These are phyloP conservation scores for Momotus momota DNA, from an alignment of 2,797 vertebrate species.

Conservation along the genomic window DNA sequence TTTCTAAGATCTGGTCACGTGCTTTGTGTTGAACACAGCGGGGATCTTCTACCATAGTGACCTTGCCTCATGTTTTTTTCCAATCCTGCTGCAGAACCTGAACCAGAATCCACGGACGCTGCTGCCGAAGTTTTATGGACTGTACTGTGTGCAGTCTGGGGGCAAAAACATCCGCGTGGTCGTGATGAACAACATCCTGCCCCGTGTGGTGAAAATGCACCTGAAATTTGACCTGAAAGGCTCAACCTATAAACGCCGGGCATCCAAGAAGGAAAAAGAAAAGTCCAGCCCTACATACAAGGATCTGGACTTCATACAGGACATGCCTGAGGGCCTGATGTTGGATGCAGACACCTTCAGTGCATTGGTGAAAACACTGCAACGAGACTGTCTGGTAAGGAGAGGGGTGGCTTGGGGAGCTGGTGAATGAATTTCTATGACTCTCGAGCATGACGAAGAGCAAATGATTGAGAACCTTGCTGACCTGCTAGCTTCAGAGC, in stretches of 20 bases:
- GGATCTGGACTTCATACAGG: conserved; percentile 97
- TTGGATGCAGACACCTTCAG: conserved; percentile 93
- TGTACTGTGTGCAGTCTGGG: conserved; percentile 96
- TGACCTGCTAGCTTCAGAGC: not conserved
- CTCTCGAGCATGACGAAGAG: not conserved
- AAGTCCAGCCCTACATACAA: conserved; percentile 94
- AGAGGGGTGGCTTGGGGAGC: not conserved
- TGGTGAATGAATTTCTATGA: not conserved
- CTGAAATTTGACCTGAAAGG: conserved; percentile 98
- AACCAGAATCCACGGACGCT: conserved; percentile 98
- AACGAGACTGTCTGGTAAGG: conserved; percentile 96
- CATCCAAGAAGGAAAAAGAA: conserved; percentile 95
- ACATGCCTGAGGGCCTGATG: conserved; percentile 91
- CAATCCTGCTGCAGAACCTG: conserved; percentile 85
- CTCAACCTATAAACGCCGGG: conserved; percentile 95
- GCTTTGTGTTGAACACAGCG: not conserved
- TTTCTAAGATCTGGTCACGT: fast-evolving
- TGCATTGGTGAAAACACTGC: conserved; percentile 92
- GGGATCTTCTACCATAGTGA: not conserved
- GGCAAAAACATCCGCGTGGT: conserved; percentile 98
- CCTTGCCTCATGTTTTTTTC: not conserved
- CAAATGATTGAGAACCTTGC: not conserved
- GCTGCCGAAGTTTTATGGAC: conserved; percentile 97
- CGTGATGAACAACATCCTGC: conserved; percentile 98
- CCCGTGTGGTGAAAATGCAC: conserved; percentile 95